Base-by-base conservation (phyloP, 2,888 invertebrate species). In the Luperina nickerlii region DNA sequence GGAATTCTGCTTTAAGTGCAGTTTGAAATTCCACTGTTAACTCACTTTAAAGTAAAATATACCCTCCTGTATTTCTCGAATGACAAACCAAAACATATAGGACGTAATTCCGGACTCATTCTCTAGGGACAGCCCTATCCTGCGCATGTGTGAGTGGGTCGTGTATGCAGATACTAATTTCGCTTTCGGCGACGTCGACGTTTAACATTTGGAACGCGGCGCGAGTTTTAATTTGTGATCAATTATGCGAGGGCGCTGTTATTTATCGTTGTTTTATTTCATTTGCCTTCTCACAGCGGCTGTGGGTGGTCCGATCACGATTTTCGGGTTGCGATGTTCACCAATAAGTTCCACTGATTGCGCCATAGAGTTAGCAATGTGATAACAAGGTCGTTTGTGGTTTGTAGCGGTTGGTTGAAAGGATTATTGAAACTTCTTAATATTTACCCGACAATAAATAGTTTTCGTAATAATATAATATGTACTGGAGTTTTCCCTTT, bases 221-320 rank as follows among this genome's bases (percentile, higher is more conserved):
- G 94, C 95, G 94, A 95, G 95, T 96, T 96, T 97, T 96, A 97
- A 97, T 96, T 97, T 96, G 97, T 96, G 96, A 96, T 96, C 97
- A 97, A 97, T 96, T 96, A 97, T 97, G 96, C 96, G 95, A 94
- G 95, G 94, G 95, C 95, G 94, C 95, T 95, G 96, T 96, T 96
- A 96, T 96, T 96, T 96, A 96, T 96, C 93, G 95, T 95, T 94
- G 95, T 96, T 97, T 97, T 96, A 96, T 96, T 96, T 96, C 95
- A 95, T 96, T 96, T 96, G 94, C 94, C 95, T 95, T 95, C 96
- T 96, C 96, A 93, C 94, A 94, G 92, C 93, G 93, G 90, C 94
- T 90, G 95, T 97, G 96, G 97, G 97, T 96, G 97, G 96, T 97
- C 97, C 92, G 94, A 94, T 95, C 97, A 96, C 96, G 96, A 96